A percentile compares a stretch with the other conserved stretches of the same genome.
Conservation (phyloP, 2,888 invertebrate genomes). For the Folsomia candida region DNA sequence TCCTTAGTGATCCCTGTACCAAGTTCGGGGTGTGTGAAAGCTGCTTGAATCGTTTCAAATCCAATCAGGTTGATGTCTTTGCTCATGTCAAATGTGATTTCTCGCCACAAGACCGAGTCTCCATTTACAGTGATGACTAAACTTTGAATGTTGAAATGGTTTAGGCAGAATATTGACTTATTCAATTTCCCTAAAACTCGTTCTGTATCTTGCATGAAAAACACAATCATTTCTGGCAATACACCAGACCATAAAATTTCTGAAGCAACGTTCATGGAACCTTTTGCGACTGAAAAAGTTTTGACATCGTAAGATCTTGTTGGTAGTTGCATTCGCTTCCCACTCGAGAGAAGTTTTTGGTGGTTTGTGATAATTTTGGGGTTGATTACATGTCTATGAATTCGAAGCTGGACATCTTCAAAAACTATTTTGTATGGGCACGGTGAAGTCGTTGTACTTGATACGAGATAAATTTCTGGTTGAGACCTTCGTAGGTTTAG, state of each 20-base stretch:
- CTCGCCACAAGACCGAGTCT: neutral
- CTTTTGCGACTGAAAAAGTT: neutral
- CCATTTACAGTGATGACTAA: conserved; percentile 1
- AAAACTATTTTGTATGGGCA: conserved; percentile 2
- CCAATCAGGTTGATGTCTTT: neutral
- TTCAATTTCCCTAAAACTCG: neutral
- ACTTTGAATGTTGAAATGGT: neutral
- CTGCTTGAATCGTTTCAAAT: neutral
- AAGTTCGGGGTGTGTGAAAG: neutral
- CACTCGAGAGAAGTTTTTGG: neutral
- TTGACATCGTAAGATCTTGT: neutral
- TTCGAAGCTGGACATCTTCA: conserved; percentile 4
- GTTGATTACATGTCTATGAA: neutral
- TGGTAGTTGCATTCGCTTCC: conserved; percentile 6
- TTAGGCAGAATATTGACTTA: neutral
- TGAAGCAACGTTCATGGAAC: neutral
- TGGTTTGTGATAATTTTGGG: neutral
- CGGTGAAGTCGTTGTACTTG: neutral
- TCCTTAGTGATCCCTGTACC: neutral
- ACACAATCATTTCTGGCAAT: neutral
- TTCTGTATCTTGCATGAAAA: neutral
- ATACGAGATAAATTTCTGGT: neutral
- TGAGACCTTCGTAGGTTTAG: neutral
- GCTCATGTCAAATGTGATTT: neutral
- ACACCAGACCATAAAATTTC: neutral